phyloP scores from a whole-genome alignment of 2,888 invertebrate genomes.

The Zaprionus obscuricornis region DNA sequence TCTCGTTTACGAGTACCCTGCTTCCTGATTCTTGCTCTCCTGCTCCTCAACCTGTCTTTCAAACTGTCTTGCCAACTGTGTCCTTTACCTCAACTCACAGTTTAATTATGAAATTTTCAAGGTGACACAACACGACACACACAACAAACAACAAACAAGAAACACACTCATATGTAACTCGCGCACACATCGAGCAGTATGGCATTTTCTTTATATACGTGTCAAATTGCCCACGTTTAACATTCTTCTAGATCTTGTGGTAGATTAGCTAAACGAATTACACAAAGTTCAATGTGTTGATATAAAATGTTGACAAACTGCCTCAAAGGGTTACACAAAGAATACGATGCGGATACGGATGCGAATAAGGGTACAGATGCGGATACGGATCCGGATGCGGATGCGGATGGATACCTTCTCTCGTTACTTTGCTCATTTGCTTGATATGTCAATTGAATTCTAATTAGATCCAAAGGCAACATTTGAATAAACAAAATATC shows the following conservation, averaged over 20 bases:
- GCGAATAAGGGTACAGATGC: too few relatives aligned
- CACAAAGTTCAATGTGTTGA: slow-evolving; percentile 46
- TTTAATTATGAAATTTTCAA: slow-evolving; percentile 78
- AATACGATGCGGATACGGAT: too few relatives aligned
- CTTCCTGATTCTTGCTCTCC: too few relatives aligned
- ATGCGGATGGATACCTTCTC: too few relatives aligned
- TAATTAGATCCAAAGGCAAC: too few relatives aligned
- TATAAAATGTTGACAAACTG: slow-evolving; percentile 25
- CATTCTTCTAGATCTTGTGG: slow-evolving; percentile 46
- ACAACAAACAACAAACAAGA: too few relatives aligned
- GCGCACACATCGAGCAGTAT: neutral
- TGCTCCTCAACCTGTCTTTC: too few relatives aligned
- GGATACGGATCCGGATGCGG: too few relatives aligned
- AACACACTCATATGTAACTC: too few relatives aligned
- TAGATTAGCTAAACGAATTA: slow-evolving; percentile 51
- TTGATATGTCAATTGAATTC: slow-evolving; percentile 29
- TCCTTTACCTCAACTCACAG: slow-evolving; percentile 40
- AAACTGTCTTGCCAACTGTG: too few relatives aligned
- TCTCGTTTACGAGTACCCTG: slow-evolving; percentile 31
- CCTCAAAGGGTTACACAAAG: slow-evolving; percentile 16
- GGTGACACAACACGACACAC: slow-evolving; percentile 43
- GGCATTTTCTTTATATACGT: neutral
- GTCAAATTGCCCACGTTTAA: slow-evolving; percentile 32
- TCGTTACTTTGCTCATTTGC: too few relatives aligned
- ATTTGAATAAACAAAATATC: too few relatives aligned